Percentiles rank a stretch among this genome's conserved stretches.
phyloP scores from a whole-genome alignment of 2,888 invertebrate species.

The Glaucopsyche alexis region DNA sequence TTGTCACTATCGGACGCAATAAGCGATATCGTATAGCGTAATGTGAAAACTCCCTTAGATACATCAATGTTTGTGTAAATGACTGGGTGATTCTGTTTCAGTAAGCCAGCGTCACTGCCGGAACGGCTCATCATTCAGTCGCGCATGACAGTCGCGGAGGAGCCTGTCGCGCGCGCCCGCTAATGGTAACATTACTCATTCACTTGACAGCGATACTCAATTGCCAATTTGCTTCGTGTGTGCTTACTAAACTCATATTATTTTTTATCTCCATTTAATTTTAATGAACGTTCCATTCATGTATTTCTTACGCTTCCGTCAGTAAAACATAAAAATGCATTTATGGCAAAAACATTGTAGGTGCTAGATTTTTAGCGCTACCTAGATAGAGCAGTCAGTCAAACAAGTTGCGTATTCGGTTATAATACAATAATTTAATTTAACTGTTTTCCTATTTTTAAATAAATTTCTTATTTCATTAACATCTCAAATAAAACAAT shows the following conservation, averaged over 20 bases:
- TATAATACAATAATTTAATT: neutral
- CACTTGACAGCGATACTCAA: constrained; percentile 9
- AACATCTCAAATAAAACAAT: neutral
- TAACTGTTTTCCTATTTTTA: neutral
- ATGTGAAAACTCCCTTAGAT: too few species aligned
- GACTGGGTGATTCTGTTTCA: constrained; percentile 48
- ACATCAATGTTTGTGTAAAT: neutral
- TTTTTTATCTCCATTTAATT: neutral
- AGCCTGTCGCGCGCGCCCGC: constrained; percentile 58
- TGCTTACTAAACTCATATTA: neutral
- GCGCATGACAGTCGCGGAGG: constrained; percentile 72
- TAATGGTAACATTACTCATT: constrained; percentile 42
- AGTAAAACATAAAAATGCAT: too few species aligned
- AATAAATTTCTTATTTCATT: neutral
- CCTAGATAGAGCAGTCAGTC: too few species aligned
- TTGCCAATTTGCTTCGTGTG: neutral
- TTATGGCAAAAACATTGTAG: too few species aligned
- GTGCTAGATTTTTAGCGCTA: too few species aligned
- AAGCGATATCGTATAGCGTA: too few species aligned
- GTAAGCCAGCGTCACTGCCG: constrained; percentile 69
- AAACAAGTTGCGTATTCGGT: too few species aligned
- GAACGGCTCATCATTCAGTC: constrained; percentile 64
- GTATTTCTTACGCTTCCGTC: too few species aligned
- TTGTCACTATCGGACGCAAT: too few species aligned
- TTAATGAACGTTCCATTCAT: too few species aligned